These are phyloP conservation scores for Brachynemurus nebulosus DNA, from an alignment of 2,888 invertebrate genomes.

Conservation along the genomic window DNA sequence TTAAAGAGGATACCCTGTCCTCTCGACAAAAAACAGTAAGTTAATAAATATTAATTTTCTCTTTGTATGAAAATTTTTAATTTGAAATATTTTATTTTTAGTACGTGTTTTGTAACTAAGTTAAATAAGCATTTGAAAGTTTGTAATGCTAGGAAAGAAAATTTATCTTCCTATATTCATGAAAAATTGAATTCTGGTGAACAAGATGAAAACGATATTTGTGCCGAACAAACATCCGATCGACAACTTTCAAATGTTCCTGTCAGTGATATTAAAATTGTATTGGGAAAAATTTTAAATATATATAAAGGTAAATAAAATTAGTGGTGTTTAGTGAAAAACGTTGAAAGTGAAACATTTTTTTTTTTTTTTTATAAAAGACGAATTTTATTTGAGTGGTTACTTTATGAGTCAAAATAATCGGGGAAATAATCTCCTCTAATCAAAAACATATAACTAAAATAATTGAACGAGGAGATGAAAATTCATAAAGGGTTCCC, in stretches of 20 bases:
- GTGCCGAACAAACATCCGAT: constrained; percentile 14
- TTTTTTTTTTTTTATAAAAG: no score
- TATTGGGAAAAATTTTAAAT: constrained; percentile 33
- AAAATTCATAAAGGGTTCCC: no score
- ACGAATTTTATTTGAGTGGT: no score
- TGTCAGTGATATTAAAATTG: constrained; percentile 26
- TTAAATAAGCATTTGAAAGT: constrained; percentile 53
- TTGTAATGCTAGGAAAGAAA: constrained; percentile 51
- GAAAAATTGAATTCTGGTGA: constrained; percentile 33
- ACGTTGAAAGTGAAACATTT: neutral
- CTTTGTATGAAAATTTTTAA: no score
- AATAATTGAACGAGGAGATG: no score
- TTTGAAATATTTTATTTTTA: constrained; percentile 22
- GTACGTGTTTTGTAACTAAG: constrained; percentile 52
- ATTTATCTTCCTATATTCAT: constrained; percentile 38
- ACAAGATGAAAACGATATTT: constrained; percentile 10
- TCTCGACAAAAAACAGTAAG: constrained; percentile 58
- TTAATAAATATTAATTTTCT: constrained; percentile 17
- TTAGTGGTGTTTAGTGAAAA: neutral
- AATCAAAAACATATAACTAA: no score
- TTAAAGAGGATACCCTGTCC: constrained; percentile 46
- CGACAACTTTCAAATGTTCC: constrained; percentile 31
- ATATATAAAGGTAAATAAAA: constrained; percentile 26
- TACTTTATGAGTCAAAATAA: no score
- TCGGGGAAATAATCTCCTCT: no score